Conservation (phyloP, 2,797 vertebrate genomes). For the Gouania willdenowi region DNA sequence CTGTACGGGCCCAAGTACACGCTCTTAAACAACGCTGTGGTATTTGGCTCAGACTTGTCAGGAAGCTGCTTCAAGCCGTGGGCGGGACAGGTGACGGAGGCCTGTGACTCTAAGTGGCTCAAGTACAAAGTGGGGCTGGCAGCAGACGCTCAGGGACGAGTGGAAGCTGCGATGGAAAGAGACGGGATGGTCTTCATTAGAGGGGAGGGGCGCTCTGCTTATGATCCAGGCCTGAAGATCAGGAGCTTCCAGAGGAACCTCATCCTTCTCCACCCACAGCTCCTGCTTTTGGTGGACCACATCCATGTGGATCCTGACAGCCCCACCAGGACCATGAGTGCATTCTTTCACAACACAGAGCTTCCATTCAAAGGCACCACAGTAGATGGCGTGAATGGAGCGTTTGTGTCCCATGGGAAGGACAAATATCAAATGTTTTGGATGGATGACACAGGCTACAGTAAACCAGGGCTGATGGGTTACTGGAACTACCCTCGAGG, state of each 20-base stretch:
- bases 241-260: slow-evolving; percentile 88
- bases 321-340: slow-evolving; percentile 77
- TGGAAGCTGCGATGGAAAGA: slow-evolving; percentile 82
- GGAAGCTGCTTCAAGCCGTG: slow-evolving; percentile 91
- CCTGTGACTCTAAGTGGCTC: slow-evolving; percentile 94
- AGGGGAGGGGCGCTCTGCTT: slow-evolving; percentile 87
- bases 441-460: slow-evolving; percentile 92
- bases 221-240: slow-evolving; percentile 84
- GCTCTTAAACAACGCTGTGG: slow-evolving; percentile 88
- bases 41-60: slow-evolving; percentile 84
- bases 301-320: slow-evolving; percentile 84
- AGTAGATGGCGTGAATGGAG: slow-evolving; percentile 84
- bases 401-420: slow-evolving; percentile 80
- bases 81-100: slow-evolving; percentile 94
- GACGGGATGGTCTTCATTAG: slow-evolving; percentile 89
- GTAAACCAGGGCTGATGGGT: slow-evolving; percentile 79
- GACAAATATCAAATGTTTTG: slow-evolving; percentile 93
- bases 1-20: slow-evolving; percentile 96
- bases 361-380: slow-evolving; percentile 82
- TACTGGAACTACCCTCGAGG: slow-evolving; percentile 88
- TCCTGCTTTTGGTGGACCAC: slow-evolving; percentile 91
- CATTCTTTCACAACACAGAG: slow-evolving; percentile 96
- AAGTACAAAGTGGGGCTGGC: slow-evolving; percentile 90
- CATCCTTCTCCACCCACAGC: slow-evolving; percentile 91
- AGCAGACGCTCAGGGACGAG: slow-evolving; percentile 83